These are phyloP conservation scores for Timema cristinae DNA, from an alignment of 2,888 invertebrate genomes.

Conservation along the genomic window DNA sequence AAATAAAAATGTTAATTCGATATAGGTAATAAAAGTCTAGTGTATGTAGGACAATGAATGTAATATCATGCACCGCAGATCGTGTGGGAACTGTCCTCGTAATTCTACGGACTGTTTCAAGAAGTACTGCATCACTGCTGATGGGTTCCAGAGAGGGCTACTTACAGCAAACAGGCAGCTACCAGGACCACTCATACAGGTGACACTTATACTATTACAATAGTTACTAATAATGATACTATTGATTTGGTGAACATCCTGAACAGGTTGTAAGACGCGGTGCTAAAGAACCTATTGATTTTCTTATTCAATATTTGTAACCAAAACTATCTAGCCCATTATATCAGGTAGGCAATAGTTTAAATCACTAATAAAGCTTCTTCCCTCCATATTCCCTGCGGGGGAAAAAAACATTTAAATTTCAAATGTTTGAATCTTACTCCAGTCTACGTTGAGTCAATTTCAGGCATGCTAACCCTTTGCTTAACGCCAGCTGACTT, in stretches of 20 bases:
- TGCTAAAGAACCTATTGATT: too few relatives aligned
- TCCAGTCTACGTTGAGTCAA: too few relatives aligned
- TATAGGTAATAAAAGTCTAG: neutral
- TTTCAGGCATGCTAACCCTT: too few relatives aligned
- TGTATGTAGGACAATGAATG: neutral
- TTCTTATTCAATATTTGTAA: neutral
- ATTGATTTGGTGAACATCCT: neutral
- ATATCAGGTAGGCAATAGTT: neutral
- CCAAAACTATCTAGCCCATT: neutral
- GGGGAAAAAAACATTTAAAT: too few relatives aligned
- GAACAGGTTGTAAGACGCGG: too few relatives aligned
- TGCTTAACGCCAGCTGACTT: too few relatives aligned
- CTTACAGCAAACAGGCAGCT: constrained; percentile 41
- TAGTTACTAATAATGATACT: neutral
- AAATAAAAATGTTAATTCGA: neutral
- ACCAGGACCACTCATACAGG: constrained; percentile 44
- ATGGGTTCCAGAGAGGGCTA: constrained; percentile 29
- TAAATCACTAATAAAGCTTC: too few relatives aligned
- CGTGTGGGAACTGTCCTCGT: constrained; percentile 31
- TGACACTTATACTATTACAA: constrained; percentile 26
- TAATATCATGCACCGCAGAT: constrained; percentile 19
- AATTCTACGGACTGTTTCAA: constrained; percentile 28
- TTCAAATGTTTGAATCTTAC: too few relatives aligned
- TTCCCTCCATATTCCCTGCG: too few relatives aligned
- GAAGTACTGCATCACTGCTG: constrained; percentile 29